Evolutionary conservation across 2,113 vertebrate species (phyloP).

Genomic region (Triplophysa dalaica): DNA sequence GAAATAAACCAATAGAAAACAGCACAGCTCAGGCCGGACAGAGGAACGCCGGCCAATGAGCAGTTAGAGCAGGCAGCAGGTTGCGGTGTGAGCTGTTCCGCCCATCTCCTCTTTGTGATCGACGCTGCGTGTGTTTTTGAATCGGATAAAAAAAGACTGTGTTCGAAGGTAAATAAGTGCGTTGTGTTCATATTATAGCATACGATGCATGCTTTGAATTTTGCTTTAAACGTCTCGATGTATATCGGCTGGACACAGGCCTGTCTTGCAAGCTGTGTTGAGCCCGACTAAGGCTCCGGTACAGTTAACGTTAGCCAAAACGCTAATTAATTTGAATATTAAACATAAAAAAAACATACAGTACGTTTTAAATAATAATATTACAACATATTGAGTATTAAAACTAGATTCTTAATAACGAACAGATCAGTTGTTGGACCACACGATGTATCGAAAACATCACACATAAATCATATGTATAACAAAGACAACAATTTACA

Average conservation of each 20-base stretch:
- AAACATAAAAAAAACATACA: background rate
- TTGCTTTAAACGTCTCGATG: background rate
- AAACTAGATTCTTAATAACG: background rate
- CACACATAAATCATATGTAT: background rate
- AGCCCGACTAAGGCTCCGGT: background rate
- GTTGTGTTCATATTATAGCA: background rate
- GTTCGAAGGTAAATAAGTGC: constrained; percentile 2
- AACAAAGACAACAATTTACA: background rate
- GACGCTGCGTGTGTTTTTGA: constrained; percentile 33
- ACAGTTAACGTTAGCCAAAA: background rate
- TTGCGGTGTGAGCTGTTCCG: constrained; percentile 2
- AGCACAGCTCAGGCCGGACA: too few relatives aligned
- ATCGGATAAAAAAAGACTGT: background rate
- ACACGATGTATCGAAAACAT: background rate
- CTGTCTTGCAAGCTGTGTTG: background rate
- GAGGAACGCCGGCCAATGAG: background rate
- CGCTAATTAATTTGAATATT: background rate
- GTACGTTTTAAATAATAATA: too few relatives aligned
- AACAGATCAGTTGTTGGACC: background rate
- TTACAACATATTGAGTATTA: too few relatives aligned
- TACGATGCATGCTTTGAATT: background rate
- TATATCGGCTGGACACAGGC: background rate
- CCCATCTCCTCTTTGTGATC: constrained; percentile 49
- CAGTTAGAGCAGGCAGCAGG: background rate
- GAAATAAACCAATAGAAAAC: constrained; percentile 14